phyloP scores from a whole-genome alignment of 1,140 invertebrate genomes.

The Mycetomoellerius zeteki region DNA sequence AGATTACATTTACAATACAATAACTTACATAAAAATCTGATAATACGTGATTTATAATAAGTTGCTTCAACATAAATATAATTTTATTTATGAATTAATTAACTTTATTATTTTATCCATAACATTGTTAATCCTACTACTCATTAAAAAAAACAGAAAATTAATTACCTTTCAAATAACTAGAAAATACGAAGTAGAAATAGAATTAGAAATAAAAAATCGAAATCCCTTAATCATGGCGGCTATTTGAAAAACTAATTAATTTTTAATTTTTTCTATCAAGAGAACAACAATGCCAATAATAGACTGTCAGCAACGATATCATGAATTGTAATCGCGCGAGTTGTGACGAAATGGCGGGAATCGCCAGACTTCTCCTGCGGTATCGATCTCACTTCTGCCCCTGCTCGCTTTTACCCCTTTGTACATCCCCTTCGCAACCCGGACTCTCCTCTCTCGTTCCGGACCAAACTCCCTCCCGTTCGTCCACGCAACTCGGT shows the following conservation, averaged over 20 bases:
- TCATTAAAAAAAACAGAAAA: background rate
- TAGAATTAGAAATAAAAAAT: conserved; percentile 7
- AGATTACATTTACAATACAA: background rate
- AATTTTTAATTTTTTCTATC: background rate
- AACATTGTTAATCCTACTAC: background rate
- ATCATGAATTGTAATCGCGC: conserved; percentile 47
- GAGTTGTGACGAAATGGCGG: conserved; percentile 63
- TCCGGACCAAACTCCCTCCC: conserved; percentile 64
- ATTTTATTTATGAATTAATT: background rate
- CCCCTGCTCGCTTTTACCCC: conserved; percentile 61
- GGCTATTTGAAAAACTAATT: background rate
- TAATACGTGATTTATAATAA: background rate
- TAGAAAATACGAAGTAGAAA: too few species aligned
- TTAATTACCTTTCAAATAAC: background rate
- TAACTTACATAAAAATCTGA: background rate
- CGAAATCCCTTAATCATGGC: background rate
- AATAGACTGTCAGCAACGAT: background rate
- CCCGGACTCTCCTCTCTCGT: conserved; percentile 23
- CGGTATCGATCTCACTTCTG: conserved; percentile 72
- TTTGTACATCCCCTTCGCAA: conserved; percentile 48
- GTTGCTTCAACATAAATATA: background rate
- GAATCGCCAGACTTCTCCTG: conserved; percentile 69
- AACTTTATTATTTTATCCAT: conserved; percentile 11
- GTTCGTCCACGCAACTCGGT: conserved; percentile 41
- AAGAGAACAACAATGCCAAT: background rate